Conservation (phyloP, 2,888 invertebrate genomes). For the Gymnoscelis rufifasciata region DNA sequence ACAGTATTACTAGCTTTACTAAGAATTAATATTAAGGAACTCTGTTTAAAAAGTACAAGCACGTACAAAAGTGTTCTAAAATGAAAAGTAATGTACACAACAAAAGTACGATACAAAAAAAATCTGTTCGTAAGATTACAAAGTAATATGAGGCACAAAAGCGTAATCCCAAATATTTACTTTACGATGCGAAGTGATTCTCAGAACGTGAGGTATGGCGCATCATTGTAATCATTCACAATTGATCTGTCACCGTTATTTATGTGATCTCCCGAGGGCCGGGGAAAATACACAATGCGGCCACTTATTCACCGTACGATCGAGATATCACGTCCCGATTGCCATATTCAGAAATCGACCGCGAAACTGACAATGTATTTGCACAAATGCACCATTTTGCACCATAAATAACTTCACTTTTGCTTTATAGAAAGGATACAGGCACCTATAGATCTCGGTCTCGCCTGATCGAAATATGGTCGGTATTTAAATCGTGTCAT, state of each 20-base stretch:
- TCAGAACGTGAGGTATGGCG: constrained; percentile 10
- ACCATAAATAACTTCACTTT: constrained; percentile 7
- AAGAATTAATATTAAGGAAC: constrained; percentile 52
- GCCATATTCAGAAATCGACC: constrained; percentile 22
- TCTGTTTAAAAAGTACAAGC: constrained; percentile 42
- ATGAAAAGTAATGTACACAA: background rate
- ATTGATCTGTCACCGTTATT: constrained; percentile 60
- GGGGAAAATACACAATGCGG: constrained; percentile 27
- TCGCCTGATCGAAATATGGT: constrained; percentile 17
- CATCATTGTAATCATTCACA: constrained; percentile 51
- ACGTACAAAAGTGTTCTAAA: background rate
- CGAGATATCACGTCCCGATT: constrained; percentile 22
- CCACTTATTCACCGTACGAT: constrained; percentile 23
- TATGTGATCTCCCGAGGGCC: constrained; percentile 38
- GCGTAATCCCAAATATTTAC: background rate
- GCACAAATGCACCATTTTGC: constrained; percentile 15
- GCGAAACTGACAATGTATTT: constrained; percentile 18
- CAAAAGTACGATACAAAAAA: background rate
- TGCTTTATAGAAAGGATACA: background rate
- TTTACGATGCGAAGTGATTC: constrained; percentile 11
- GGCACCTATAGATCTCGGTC: background rate
- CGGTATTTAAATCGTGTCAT: constrained; percentile 22
- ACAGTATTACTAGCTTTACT: constrained; percentile 78
- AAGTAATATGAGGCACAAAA: background rate
- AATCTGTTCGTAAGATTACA: background rate